Evolutionary conservation across 2,113 vertebrate genomes (phyloP).

Genomic region (Neopipo cinnamomea): DNA sequence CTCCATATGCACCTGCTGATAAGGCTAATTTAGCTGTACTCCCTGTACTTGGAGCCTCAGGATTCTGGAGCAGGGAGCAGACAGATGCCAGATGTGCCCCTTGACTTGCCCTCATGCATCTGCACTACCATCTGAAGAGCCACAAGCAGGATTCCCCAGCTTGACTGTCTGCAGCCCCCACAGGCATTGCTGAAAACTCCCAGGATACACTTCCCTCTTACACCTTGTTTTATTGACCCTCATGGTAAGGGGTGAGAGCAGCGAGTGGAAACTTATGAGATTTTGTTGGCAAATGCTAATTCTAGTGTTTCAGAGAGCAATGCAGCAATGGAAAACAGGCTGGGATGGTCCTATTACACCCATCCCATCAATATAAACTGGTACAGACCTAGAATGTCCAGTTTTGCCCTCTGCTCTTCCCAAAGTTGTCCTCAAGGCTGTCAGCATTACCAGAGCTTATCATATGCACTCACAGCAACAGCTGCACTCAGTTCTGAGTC

Average conservation of each 20-base stretch:
- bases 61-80: not conserved
- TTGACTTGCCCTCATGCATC: not conserved
- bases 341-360: not conserved
- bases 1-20: not conserved
- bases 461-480: not conserved
- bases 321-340: not conserved
- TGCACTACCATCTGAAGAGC: not conserved
- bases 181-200: fast-evolving
- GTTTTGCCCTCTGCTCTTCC: not conserved
- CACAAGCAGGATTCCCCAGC: not conserved
- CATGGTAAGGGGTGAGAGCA: fast-evolving
- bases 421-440: not conserved
- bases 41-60: not conserved
- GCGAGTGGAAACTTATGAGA: not conserved
- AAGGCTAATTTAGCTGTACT: not conserved
- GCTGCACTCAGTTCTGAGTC: not conserved
- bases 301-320: not conserved
- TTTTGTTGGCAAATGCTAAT: not conserved
- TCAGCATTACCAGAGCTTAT: not conserved
- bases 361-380: not conserved
- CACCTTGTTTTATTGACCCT: not conserved
- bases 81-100: not conserved
- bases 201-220: not conserved
- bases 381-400: not conserved
- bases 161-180: not conserved